Evolutionary conservation across 2,113 vertebrate species (phyloP).

Genomic region (Morone chrysops): DNA sequence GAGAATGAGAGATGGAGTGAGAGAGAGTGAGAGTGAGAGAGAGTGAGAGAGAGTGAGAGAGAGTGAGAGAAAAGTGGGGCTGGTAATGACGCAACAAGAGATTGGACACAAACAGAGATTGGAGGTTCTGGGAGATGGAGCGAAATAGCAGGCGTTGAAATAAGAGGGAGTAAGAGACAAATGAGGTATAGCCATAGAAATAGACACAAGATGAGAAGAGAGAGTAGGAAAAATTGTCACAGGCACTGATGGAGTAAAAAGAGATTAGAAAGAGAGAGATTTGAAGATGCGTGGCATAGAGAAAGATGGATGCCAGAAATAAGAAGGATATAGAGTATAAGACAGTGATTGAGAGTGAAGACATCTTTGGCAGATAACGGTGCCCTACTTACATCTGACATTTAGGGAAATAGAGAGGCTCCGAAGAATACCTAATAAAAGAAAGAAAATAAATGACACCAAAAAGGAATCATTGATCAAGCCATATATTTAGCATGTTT

Average conservation of each 20-base stretch:
- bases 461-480: not conserved
- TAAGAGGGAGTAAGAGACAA: constrained; percentile 38
- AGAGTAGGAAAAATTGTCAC: constrained; percentile 46
- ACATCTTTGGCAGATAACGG: constrained; percentile 48
- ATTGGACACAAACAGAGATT: constrained; percentile 60
- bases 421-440: constrained; percentile 8
- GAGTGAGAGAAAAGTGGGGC: constrained; percentile 22
- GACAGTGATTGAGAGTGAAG: constrained; percentile 56
- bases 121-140: constrained; percentile 44
- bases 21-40: constrained; percentile 19
- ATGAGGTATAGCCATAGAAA: constrained; percentile 24
- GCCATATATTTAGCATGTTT: not conserved
- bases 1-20: not conserved
- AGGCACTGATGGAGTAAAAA: constrained; percentile 65
- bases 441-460: not conserved
- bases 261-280: constrained; percentile 65
- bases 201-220: constrained; percentile 31
- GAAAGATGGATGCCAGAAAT: constrained; percentile 66
- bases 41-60: not conserved
- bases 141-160: constrained; percentile 48
- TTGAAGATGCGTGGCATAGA: constrained; percentile 54
- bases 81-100: constrained; percentile 56
- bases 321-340: constrained; percentile 51
- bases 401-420: constrained; percentile 31
- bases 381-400: constrained; percentile 60